phyloP scores from a whole-genome alignment of 2,888 invertebrate genomes.

The Phyto melanocephala region DNA sequence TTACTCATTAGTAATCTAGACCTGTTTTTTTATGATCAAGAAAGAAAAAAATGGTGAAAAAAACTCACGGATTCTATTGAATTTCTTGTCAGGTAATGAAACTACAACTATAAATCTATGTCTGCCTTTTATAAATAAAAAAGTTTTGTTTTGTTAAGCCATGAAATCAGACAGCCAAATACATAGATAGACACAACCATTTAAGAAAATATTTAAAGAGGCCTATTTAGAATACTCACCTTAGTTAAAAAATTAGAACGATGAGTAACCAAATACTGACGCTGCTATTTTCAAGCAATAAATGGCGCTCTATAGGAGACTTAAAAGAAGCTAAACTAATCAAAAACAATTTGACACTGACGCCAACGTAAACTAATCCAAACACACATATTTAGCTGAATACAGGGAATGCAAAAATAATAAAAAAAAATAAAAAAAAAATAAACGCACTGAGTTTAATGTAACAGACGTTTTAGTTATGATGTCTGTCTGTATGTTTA shows the following conservation, averaged over 20 bases:
- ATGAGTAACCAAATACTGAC: conserved; percentile 34
- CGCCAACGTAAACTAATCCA: conserved; percentile 55
- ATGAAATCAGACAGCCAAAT: not conserved
- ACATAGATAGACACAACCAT: not conserved
- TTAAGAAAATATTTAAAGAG: conserved; percentile 24
- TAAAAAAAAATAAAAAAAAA: conserved; percentile 25
- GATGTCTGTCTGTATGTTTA: not conserved
- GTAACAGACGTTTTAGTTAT: too few relatives aligned
- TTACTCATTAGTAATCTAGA: conserved; percentile 55
- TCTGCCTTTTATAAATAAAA: conserved; percentile 19
- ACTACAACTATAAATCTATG: conserved; percentile 60
- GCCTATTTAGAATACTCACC: conserved; percentile 28
- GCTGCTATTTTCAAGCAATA: not conserved
- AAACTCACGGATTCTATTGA: conserved; percentile 44
- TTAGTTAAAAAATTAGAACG: conserved; percentile 17
- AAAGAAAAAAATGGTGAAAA: not conserved
- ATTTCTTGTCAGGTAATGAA: conserved; percentile 49
- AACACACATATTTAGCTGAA: not conserved
- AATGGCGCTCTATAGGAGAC: conserved; percentile 43
- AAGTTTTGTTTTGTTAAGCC: not conserved
- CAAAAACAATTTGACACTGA: conserved; percentile 58
- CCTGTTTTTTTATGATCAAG: conserved; percentile 29
- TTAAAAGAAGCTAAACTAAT: conserved; percentile 34
- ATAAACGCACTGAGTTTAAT: too few relatives aligned
- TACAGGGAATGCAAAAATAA: conserved; percentile 2